Evolutionary conservation across 2,888 invertebrate species (phyloP), one percentile per base, ranked within the genome.

Genomic region (Pyrgus malvae): DNA sequence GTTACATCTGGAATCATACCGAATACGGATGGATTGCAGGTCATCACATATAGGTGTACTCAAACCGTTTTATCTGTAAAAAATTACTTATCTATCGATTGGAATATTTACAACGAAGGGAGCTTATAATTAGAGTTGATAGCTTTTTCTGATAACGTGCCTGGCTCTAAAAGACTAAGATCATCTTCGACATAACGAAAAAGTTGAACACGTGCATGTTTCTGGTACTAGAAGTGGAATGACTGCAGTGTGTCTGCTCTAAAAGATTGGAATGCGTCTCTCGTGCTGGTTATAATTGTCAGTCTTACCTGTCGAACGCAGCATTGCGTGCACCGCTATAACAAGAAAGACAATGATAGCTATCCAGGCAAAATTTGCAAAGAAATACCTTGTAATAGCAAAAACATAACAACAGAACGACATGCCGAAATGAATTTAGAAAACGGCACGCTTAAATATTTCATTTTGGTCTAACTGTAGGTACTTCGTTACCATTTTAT

Each of bases 251-350:
- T 37, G 14, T 8, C 19, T 12, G 14, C n/a, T 17, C 23, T 37
- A 17, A 9, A 6, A 19, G 9, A 23, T 12, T 38, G 5, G 16
- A 25, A 17, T 35, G 16, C 35, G 23, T 4, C 23, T 19, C 31
- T 53, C 21, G 42, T 55, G 48, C 42, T 19, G 41, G 7, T 41
- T 44, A 55, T 51, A 25, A 35, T 56, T 41, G 51, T 42, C n/a
- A n/a, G 17, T 54, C 53, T 54, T 54, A 54, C 53, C 53, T 46
- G 38, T 16, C 35, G 40, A 46, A 46, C 38, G 40, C 53, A 54
- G 53, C 53, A 33, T 54, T 54, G 31, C 45, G 53, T 46, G 53
- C 45, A 40, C 23, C 53, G 40, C 53, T 54, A 54, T 46, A 54
- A 54, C 53, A 54, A 46, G 45, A 54, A 46, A 54, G 25, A 54